Evolutionary conservation across 2,888 invertebrate species (phyloP).

Genomic region (Pachliopta kotzebuea): DNA sequence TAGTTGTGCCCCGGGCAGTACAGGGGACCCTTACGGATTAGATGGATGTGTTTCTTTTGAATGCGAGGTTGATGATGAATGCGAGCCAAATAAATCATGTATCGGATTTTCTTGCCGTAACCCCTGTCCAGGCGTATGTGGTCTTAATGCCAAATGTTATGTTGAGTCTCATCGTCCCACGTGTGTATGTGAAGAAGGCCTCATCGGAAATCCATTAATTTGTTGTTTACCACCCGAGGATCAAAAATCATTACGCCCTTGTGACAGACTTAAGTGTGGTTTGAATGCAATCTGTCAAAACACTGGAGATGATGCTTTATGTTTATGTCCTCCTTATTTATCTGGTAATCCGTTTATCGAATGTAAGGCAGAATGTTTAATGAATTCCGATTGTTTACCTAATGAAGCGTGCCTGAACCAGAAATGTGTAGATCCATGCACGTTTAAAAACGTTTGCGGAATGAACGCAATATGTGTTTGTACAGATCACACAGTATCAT

Average conservation of each 20-base stretch:
- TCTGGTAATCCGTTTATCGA: slow-evolving; percentile 89
- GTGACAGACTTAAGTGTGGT: slow-evolving; percentile 88
- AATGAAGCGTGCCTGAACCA: slow-evolving; percentile 88
- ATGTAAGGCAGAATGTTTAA: slow-evolving; percentile 89
- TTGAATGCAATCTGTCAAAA: slow-evolving; percentile 89
- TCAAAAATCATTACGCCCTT: slow-evolving; percentile 82
- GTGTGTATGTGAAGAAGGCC: slow-evolving; percentile 86
- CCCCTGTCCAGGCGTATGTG: slow-evolving; percentile 91
- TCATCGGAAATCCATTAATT: slow-evolving; percentile 88
- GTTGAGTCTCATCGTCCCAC: slow-evolving; percentile 90
- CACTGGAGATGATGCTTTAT: slow-evolving; percentile 84
- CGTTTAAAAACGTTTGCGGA: slow-evolving; percentile 86
- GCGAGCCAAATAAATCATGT: slow-evolving; percentile 86
- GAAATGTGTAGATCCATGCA: slow-evolving; percentile 88
- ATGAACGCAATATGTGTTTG: slow-evolving; percentile 89
- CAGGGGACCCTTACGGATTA: slow-evolving; percentile 87
- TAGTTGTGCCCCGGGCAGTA: slow-evolving; percentile 86
- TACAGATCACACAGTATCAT: slow-evolving; percentile 90
- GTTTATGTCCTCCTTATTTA: slow-evolving; percentile 88
- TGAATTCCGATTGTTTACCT: slow-evolving; percentile 89
- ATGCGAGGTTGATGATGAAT: slow-evolving; percentile 90
- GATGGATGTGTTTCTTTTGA: slow-evolving; percentile 89
- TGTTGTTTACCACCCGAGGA: slow-evolving; percentile 84
- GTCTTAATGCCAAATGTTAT: slow-evolving; percentile 85
- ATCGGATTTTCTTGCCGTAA: slow-evolving; percentile 90